phyloP scores from a whole-genome alignment of 2,888 invertebrate species.

The Enoplolaimus lenunculus region DNA sequence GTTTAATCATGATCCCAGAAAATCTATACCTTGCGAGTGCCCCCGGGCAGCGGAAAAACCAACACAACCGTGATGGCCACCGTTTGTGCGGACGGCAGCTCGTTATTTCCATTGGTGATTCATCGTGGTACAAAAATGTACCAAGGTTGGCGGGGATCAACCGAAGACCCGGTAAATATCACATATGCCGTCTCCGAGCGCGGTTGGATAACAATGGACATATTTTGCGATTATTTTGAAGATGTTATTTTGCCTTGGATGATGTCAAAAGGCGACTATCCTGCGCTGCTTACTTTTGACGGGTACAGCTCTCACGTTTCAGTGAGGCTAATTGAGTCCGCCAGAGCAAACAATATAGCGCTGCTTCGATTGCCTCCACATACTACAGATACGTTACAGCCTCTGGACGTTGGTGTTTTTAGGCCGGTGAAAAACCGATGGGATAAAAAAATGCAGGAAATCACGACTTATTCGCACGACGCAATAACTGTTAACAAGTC shows the following conservation, averaged over 20 bases:
- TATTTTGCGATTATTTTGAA: neutral
- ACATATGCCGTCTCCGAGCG: neutral
- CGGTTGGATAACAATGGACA: neutral
- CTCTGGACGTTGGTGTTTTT: slow-evolving; percentile 4
- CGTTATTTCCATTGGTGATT: neutral
- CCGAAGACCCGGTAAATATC: neutral
- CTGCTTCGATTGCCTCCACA: neutral
- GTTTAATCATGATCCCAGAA: neutral
- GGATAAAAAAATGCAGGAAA: neutral
- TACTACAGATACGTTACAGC: slow-evolving; percentile 7
- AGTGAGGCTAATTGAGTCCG: neutral
- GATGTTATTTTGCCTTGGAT: neutral
- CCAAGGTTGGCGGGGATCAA: neutral
- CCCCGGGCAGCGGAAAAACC: neutral
- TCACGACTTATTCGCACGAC: neutral
- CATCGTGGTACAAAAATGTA: neutral
- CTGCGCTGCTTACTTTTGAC: neutral
- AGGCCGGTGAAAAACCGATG: neutral
- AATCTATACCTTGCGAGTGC: neutral
- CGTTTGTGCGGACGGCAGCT: neutral
- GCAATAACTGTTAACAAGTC: neutral
- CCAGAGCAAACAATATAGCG: neutral
- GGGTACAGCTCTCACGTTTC: neutral
- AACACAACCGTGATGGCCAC: neutral
- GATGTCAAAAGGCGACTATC: neutral